Evolutionary conservation across 2,888 invertebrate species (phyloP).

Genomic region (Ochropacha duplaris): DNA sequence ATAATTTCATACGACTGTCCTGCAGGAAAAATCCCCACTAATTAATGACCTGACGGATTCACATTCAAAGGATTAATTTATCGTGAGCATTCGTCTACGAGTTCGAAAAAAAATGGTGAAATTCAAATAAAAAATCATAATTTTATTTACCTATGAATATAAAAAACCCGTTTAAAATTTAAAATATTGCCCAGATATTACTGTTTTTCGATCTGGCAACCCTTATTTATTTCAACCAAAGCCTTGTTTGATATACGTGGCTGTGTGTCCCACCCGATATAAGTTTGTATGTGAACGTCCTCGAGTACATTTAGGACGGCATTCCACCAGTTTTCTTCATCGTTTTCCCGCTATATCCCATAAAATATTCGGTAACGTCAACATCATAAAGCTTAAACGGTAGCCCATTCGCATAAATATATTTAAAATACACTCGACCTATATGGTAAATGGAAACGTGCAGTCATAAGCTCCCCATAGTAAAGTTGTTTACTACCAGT

Average conservation of each 20-base stretch:
- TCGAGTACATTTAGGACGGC: background rate
- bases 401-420: slow-evolving; percentile 5
- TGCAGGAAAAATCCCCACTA: too few species aligned
- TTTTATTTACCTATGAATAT: too few species aligned
- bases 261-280: background rate
- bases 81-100: too few species aligned
- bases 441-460: slow-evolving; percentile 47
- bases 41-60: too few species aligned
- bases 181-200: too few species aligned
- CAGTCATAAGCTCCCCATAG: slow-evolving; percentile 53
- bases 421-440: slow-evolving; percentile 2
- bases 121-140: too few species aligned
- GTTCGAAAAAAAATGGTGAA: too few species aligned
- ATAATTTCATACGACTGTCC: too few species aligned
- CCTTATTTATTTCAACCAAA: background rate
- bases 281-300: background rate
- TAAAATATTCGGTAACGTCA: slow-evolving; percentile 6
- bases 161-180: too few species aligned
- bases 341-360: slow-evolving; percentile 5
- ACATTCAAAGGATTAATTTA: too few species aligned
- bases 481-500: slow-evolving; percentile 73
- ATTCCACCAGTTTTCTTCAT: background rate
- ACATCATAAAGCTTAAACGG: slow-evolving; percentile 4
- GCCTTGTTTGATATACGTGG: background rate
- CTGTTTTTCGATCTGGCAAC: too few species aligned